phyloP scores from a whole-genome alignment of 2,888 invertebrate species.

The Germaria angustata region DNA sequence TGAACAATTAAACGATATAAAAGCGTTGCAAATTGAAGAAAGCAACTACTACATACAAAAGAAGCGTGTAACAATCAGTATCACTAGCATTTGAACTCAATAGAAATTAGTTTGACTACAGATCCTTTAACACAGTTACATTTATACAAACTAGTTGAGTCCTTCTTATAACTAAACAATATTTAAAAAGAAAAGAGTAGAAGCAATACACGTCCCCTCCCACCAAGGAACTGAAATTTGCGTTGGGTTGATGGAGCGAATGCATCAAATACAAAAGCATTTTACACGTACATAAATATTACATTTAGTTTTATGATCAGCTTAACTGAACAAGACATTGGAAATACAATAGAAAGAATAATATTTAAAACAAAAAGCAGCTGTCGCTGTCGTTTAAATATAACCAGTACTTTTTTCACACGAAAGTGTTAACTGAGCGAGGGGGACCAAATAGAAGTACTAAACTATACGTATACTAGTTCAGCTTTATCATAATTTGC shows the following conservation, averaged over 20 bases:
- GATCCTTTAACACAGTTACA: conserved; percentile 14
- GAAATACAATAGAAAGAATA: conserved; percentile 34
- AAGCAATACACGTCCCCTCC: not conserved
- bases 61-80: conserved; percentile 40
- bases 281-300: conserved; percentile 51
- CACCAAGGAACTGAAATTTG: not conserved
- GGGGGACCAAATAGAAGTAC: too few species aligned
- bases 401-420: conserved; percentile 4
- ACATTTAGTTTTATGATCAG: conserved; percentile 62
- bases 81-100: conserved; percentile 37
- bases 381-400: not conserved
- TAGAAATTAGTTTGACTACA: conserved; percentile 1
- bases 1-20: conserved; percentile 51
- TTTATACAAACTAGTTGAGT: conserved; percentile 27
- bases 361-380: not conserved
- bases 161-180: conserved; percentile 50
- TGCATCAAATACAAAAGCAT: conserved; percentile 13
- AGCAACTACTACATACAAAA: conserved; percentile 8
- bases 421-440: too few species aligned
- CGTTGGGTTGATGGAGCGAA: not conserved
- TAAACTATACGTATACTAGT: too few species aligned
- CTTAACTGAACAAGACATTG: conserved; percentile 60
- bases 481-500: too few species aligned
- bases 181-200: not conserved
- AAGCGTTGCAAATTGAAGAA: conserved; percentile 41